Percentiles rank a stretch among this genome's conserved stretches.
phyloP scores from a whole-genome alignment of 2,113 vertebrate species.

The Sminthopsis crassicaudata region DNA sequence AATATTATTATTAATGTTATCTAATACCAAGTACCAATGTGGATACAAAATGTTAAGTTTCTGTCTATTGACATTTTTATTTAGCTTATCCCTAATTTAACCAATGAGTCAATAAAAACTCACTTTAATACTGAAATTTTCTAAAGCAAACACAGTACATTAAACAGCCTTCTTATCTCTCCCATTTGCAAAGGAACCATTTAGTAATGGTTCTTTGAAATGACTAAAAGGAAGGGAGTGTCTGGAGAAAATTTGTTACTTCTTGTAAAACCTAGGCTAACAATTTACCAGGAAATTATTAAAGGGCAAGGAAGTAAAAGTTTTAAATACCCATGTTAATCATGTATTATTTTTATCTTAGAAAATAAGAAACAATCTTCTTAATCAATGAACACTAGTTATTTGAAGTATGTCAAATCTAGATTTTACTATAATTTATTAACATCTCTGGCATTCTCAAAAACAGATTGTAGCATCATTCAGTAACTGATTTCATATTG shows the following conservation, averaged over 20 bases:
- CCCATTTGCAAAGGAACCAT: slow-evolving; percentile 6
- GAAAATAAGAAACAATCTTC: slow-evolving; percentile 52
- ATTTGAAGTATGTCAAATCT: slow-evolving; percentile 56
- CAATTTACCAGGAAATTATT: slow-evolving; percentile 52
- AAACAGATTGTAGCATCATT: slow-evolving; percentile 54
- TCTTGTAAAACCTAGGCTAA: slow-evolving; percentile 56
- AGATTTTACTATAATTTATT: slow-evolving; percentile 34
- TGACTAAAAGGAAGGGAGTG: neutral
- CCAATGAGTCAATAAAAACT: slow-evolving; percentile 56
- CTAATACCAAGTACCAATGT: neutral
- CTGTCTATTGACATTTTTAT: slow-evolving; percentile 30
- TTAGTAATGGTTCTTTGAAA: slow-evolving; percentile 45
- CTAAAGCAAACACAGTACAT: slow-evolving; percentile 41
- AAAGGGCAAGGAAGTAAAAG: slow-evolving; percentile 20
- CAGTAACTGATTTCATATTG: slow-evolving; percentile 52
- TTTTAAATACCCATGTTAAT: slow-evolving; percentile 48
- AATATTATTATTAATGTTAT: neutral
- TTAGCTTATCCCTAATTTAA: slow-evolving; percentile 7
- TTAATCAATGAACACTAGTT: slow-evolving; percentile 61
- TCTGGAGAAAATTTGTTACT: slow-evolving; percentile 53
- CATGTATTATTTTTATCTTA: slow-evolving; percentile 57
- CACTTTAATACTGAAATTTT: neutral
- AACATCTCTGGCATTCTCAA: neutral
- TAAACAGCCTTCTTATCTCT: slow-evolving; percentile 42
- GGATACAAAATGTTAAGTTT: slow-evolving; percentile 3